phyloP scores from a whole-genome alignment of 2,888 invertebrate genomes.

The Deladenus siricidicola region DNA sequence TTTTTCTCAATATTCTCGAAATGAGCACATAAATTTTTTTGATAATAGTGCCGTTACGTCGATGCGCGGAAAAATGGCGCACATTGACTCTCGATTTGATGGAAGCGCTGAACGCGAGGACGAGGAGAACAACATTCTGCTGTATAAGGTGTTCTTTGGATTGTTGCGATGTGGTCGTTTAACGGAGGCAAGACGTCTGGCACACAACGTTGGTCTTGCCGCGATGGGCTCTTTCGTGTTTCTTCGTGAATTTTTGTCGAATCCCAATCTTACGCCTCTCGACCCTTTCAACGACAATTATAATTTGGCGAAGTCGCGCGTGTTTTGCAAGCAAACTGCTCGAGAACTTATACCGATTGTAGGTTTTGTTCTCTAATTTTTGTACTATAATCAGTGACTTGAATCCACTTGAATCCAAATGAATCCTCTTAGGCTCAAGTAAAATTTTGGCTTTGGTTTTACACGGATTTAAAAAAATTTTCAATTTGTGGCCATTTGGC shows the following conservation, averaged over 20 bases:
- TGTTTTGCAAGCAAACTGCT: constrained; percentile 17
- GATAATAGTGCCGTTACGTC: constrained; percentile 16
- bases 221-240: constrained; percentile 14
- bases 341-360: constrained; percentile 17
- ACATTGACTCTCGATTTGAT: constrained; percentile 20
- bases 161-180: constrained; percentile 22
- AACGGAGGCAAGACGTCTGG: constrained; percentile 11
- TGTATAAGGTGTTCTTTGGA: constrained; percentile 15
- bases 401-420: no score
- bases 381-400: no score
- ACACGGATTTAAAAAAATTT: no score
- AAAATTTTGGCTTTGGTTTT: no score
- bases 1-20: neutral
- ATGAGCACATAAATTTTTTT: neutral
- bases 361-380: no score
- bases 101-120: constrained; percentile 13
- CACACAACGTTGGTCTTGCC: constrained; percentile 11
- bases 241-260: constrained; percentile 17
- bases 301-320: constrained; percentile 18
- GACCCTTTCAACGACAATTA: constrained; percentile 13
- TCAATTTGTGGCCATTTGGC: no score
- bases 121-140: constrained; percentile 9
- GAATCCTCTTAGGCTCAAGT: no score
- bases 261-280: constrained; percentile 14
- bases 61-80: constrained; percentile 10